Base-by-base conservation (phyloP, 2,888 invertebrate species). In the Lepidonotus clava region DNA sequence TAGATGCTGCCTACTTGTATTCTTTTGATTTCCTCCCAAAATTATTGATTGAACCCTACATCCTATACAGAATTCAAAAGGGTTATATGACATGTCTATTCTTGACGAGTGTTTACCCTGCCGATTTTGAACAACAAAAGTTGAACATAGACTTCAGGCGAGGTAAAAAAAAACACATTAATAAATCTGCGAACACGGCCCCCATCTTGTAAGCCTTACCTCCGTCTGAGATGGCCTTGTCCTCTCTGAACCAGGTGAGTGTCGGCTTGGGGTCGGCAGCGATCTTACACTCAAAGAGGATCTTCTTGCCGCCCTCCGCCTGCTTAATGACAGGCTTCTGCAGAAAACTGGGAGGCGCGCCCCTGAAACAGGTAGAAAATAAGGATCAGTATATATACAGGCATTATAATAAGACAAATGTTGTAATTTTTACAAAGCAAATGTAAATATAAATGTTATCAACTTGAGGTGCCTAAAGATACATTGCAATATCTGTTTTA, bases 301-400 rank as follows among this genome's bases (percentile, higher is more conserved):
- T 97, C 95, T 97, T 97, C 95, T 97, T 97, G 93, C 98, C 98
- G 95, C 98, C 98, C 93, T 98, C 97, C 93, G 98, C 97, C 96
- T 99, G 99, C 95, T 97, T 96, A 95, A 99, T 98, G 94, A 98
- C 96, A 89, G 99, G 99, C 95, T 98, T 96, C 96, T 98, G 98
- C 94, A 98, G 98, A 96, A 99, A 99, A 92, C 98, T 98, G 92
- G 99, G 99, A 95, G 98, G 98, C 95, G 97, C 97, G 95, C 97
- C 97, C 51, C 90, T 89, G 80, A 14, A 86, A 36, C n/a, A 56
- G 8, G 8, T 56, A 56, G 8, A 56, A 5, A n/a, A 56, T 56
- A 56, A n/a, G 24, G 5, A 56, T 11, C 46, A 46, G 18, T 46
- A 46, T 46, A 11, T 18, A 46, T 8, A 46, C 18, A 46, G 18